Percentiles rank a stretch among this genome's conserved stretches.
phyloP scores from a whole-genome alignment of 2,113 vertebrate species.

The Aegotheles bennettii region DNA sequence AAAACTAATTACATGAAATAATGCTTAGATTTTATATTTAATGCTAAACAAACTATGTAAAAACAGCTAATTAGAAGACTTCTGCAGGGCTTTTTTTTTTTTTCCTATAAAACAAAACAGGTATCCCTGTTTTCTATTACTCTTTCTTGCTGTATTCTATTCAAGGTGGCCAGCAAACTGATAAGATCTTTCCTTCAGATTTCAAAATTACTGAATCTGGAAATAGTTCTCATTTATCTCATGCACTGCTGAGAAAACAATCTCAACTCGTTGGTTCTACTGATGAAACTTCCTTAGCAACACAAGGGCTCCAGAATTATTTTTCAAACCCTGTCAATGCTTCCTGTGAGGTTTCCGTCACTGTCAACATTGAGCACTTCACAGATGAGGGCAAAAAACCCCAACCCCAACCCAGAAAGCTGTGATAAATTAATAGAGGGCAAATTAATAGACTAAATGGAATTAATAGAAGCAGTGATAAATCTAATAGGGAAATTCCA shows the following conservation, averaged over 20 bases:
- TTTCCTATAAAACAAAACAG: background rate
- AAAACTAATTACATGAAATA: background rate
- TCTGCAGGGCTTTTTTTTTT: background rate
- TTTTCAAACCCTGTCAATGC: slow-evolving; percentile 54
- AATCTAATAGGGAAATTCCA: background rate
- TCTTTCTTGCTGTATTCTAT: slow-evolving; percentile 25
- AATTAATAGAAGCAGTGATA: slow-evolving; percentile 34
- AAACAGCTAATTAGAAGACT: background rate
- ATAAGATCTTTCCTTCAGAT: slow-evolving; percentile 59
- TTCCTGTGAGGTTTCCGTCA: slow-evolving; percentile 62
- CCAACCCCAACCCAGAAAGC: background rate
- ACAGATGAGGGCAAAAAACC: background rate
- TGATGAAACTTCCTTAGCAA: slow-evolving; percentile 68
- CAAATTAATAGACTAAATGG: slow-evolving; percentile 11
- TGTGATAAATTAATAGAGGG: slow-evolving; percentile 18
- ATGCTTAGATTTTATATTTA: background rate
- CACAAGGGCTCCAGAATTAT: slow-evolving; percentile 55
- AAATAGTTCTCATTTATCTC: slow-evolving; percentile 65
- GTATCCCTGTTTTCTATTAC: slow-evolving; percentile 20
- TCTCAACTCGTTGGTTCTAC: slow-evolving; percentile 40
- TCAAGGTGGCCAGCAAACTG: slow-evolving; percentile 48
- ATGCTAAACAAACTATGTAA: background rate
- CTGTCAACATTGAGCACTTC: slow-evolving; percentile 7
- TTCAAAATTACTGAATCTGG: slow-evolving; percentile 65
- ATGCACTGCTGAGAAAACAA: slow-evolving; percentile 59